Base-by-base conservation (phyloP, 1,140 invertebrate genomes). In the Drosophila setifemur region DNA sequence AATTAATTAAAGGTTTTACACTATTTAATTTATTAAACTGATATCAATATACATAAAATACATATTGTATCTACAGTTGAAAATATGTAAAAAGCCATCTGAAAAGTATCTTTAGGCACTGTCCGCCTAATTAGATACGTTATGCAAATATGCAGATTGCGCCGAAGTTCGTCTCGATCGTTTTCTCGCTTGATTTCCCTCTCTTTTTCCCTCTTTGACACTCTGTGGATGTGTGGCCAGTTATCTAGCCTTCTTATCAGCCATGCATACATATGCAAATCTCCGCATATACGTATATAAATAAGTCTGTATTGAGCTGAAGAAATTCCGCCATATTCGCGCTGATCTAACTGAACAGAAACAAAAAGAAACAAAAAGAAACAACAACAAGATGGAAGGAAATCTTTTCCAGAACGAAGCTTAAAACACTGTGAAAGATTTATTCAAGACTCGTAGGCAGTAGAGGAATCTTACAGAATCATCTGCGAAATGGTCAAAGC, bases 171-270 rank as follows among this genome's bases (percentile, higher is more conserved):
- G 1, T 18, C 33, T 8, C n/a, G n/a, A n/a, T n/a, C n/a, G n/a
- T n/a, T n/a, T n/a, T 50, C 53, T 31, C 49, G 45, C 29, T 48
- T 29, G 28, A 55, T 11, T 37, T 26, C 31, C 18, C 16, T 3
- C 7, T 45, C 29, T 3, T 3, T 18, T 18, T 11, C 16, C n/a
- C 39, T 23, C 1, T 45, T 21, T 18, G 3, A 11, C 40, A 42
- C 40, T 48, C 31, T 55, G 28, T 9, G 63, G 50, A 12, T 57
- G 45, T 60, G 43, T 77, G 42, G 48, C 64, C 70, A 48, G 75
- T 74, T 79, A 79, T 83, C 73, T 83, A 73, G 52, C 33, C 66
- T 55, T 47, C 74, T 83, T 82, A 83, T 83, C 79, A 58, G 18
- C 16, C 49, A 58, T 67, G 73, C 52, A 70, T 44, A 60, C 45